These are phyloP conservation scores for Linnaemya vulpina DNA, from an alignment of 2,888 invertebrate species.

Conservation along the genomic window DNA sequence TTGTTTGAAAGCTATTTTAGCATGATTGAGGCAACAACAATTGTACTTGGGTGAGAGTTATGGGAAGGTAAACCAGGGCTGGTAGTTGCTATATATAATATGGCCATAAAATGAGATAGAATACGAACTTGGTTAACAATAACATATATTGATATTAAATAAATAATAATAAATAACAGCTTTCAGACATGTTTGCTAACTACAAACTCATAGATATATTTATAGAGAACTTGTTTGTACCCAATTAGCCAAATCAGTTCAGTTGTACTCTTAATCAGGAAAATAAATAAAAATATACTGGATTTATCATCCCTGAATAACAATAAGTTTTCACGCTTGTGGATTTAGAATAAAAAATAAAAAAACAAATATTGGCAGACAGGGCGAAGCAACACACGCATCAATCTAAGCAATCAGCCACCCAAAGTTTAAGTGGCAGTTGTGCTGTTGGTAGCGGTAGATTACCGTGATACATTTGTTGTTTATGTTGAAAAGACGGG, in stretches of 20 bases:
- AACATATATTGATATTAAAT: not conserved
- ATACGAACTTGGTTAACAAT: not conserved
- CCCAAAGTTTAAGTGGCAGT: constrained; percentile 1
- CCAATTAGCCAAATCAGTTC: not conserved
- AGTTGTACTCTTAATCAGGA: not conserved
- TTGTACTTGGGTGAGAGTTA: not conserved
- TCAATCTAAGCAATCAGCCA: constrained; percentile 10
- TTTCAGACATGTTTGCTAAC: no score
- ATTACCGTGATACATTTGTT: constrained; percentile 1
- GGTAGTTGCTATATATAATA: not conserved
- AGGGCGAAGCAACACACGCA: constrained; percentile 9
- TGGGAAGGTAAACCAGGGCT: not conserved
- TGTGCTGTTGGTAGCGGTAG: constrained; percentile 1
- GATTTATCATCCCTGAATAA: not conserved
- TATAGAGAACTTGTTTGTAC: no score
- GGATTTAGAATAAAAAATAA: not conserved
- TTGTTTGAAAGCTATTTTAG: no score
- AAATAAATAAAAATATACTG: not conserved
- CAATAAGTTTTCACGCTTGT: not conserved
- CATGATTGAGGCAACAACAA: not conserved
- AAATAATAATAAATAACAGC: not conserved
- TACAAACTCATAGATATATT: no score
- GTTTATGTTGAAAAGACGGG: constrained; percentile 38
- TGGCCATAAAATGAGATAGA: not conserved
- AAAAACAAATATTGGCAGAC: not conserved